These are phyloP conservation scores for Megaceryle maxima DNA, from an alignment of 2,113 vertebrate species.

Conservation along the genomic window DNA sequence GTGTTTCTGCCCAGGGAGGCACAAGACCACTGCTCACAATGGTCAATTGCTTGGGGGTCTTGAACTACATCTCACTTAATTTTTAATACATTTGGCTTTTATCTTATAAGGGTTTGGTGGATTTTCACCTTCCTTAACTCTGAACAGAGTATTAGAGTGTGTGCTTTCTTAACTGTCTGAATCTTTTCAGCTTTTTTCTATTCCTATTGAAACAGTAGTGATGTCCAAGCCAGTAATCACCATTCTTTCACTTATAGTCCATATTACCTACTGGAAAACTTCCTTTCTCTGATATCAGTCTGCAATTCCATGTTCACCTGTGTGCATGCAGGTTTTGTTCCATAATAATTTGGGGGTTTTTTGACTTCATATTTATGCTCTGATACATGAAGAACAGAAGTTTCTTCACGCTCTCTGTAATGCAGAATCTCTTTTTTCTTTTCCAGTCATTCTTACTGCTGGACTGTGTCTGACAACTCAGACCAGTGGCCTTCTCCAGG, in stretches of 20 bases:
- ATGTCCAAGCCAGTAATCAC: background rate
- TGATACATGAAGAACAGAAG: background rate
- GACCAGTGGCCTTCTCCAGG: background rate
- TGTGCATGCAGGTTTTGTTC: background rate
- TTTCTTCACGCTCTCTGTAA: background rate
- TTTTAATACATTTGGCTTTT: background rate
- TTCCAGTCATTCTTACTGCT: background rate
- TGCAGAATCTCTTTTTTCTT: background rate
- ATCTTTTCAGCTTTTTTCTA: background rate
- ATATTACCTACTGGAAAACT: background rate
- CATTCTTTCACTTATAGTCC: background rate
- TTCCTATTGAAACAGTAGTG: background rate
- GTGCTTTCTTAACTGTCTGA: background rate
- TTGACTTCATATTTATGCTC: background rate
- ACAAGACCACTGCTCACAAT: fast-evolving
- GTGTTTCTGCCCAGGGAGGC: background rate
- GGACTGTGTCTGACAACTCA: background rate
- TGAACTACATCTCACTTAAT: background rate
- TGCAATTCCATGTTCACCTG: background rate
- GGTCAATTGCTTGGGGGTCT: background rate
- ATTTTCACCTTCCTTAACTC: background rate
- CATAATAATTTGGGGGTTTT: fast-evolving
- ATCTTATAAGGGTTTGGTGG: background rate
- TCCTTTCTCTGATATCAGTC: background rate
- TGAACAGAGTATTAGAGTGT: background rate